These are phyloP conservation scores for Hypomesus transpacificus DNA, from an alignment of 2,113 vertebrate species.

Conservation along the genomic window DNA sequence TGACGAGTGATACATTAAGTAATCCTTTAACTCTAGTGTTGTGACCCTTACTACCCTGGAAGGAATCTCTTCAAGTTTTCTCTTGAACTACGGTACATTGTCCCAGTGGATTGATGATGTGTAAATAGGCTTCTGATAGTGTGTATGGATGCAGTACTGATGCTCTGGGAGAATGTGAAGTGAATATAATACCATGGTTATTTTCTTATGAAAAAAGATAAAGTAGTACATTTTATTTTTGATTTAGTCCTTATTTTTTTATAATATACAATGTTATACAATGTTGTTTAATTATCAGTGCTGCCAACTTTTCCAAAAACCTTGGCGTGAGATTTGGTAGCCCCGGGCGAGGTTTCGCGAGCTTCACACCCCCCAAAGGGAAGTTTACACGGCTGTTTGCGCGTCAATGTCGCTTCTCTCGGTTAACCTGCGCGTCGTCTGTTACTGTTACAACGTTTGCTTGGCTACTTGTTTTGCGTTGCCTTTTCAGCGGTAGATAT, in stretches of 20 bases:
- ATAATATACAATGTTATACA: conserved; percentile 59
- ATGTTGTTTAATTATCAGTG: conserved; percentile 53
- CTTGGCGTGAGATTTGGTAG: too few relatives aligned
- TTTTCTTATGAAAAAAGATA: conserved; percentile 71
- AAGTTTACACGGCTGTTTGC: too few relatives aligned
- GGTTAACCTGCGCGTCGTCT: too few relatives aligned
- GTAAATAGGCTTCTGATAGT: conserved; percentile 56
- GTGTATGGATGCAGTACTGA: conserved; percentile 43
- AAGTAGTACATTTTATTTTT: conserved; percentile 72
- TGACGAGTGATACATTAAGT: conserved; percentile 35
- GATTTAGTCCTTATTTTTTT: conserved; percentile 67
- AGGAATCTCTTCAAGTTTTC: conserved; percentile 35
- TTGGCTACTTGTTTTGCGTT: too few relatives aligned
- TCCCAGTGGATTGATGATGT: conserved; percentile 66
- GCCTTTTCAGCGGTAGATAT: too few relatives aligned
- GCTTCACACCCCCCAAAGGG: too few relatives aligned
- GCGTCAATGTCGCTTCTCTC: too few relatives aligned
- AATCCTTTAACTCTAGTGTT: conserved; percentile 62
- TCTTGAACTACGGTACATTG: conserved; percentile 45
- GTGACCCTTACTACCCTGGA: conserved; percentile 63
- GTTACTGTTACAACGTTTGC: too few relatives aligned
- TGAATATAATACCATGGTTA: conserved; percentile 68
- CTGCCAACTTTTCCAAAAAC: too few relatives aligned
- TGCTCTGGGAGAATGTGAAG: conserved; percentile 51
- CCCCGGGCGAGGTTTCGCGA: too few relatives aligned